Base-by-base conservation (phyloP, 2,888 invertebrate genomes). In the Phyllotreta striolata region DNA sequence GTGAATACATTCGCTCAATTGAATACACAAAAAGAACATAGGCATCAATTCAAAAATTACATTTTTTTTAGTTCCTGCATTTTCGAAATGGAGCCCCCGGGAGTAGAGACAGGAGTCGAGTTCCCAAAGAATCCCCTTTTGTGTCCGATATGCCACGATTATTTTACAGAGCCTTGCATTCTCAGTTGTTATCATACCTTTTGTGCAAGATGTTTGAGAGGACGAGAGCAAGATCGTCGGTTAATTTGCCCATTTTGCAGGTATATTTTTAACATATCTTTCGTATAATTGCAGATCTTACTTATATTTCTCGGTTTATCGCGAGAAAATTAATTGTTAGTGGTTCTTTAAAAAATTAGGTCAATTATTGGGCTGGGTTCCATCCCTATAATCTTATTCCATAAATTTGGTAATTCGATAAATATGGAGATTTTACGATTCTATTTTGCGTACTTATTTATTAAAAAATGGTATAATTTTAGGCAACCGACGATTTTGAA, bases 111-210 rank as follows among this genome's bases (percentile, higher is more conserved):
- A 10, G 74, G 74, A 6, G 70, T 81, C 74, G 81, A 82, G 60
- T 81, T 79, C 65, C 77, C 80, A 13, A 82, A 82, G 72, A 89
- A 88, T 78, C 89, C 89, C 0, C 80, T 90, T 39, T 81, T 87
- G 55, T 90, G 90, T 76, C 86, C 86, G 64, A 82, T 89, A 70
- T 90, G 90, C 76, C 87, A 88, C 73, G 87, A 89, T 76, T 88
- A 88, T 73, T 89, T 86, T 77, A 85, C 84, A 59, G 89, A 90
- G 72, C 90, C 90, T 1, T 87, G 89, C 72, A 85, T 90, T 55
- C 81, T 90, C 49, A 83, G 84, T 67, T 90, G 90, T 78, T 90
- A 86, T 77, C 90, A 90, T 78, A 89, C 89, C 49, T 89, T 89
- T 79, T 90, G 90, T 80, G 84, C 87, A 35, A 82, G 86, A 64